Conservation (phyloP, 2,113 vertebrate species). For the Chitala chitala region DNA sequence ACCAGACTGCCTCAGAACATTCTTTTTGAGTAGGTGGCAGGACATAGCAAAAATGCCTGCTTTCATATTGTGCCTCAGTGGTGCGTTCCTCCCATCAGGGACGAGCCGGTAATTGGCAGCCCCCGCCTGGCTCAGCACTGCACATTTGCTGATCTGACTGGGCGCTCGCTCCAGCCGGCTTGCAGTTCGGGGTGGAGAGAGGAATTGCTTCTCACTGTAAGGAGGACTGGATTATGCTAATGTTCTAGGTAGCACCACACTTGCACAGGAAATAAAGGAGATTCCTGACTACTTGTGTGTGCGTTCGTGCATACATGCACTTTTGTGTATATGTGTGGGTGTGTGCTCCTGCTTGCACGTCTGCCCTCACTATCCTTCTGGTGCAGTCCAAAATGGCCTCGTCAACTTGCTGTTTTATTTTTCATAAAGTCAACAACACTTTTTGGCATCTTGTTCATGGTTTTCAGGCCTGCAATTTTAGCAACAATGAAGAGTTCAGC, state of each 20-base stretch:
- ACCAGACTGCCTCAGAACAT: too few relatives aligned
- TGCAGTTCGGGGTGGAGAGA: not conserved
- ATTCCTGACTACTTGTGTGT: not conserved
- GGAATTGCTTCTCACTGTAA: not conserved
- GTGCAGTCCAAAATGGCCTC: too few relatives aligned
- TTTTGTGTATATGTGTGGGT: not conserved
- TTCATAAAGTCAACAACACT: too few relatives aligned
- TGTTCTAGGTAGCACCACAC: not conserved
- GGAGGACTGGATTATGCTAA: constrained; percentile 6
- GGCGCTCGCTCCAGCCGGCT: not conserved
- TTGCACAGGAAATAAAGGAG: not conserved
- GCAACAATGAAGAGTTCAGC: too few relatives aligned
- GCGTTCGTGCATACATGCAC: too few relatives aligned
- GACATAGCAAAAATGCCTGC: not conserved
- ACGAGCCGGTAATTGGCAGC: not conserved
- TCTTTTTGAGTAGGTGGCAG: not conserved
- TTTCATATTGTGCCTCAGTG: constrained; percentile 11
- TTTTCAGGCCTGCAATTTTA: too few relatives aligned
- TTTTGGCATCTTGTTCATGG: too few relatives aligned
- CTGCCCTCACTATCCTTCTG: too few relatives aligned
- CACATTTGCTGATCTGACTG: not conserved
- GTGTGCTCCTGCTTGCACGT: not conserved
- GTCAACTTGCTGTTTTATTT: too few relatives aligned
- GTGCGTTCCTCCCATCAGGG: not conserved
- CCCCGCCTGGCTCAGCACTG: not conserved